Base-by-base conservation (phyloP, 2,888 invertebrate species). In the Mesorhabditis spiculigera region DNA sequence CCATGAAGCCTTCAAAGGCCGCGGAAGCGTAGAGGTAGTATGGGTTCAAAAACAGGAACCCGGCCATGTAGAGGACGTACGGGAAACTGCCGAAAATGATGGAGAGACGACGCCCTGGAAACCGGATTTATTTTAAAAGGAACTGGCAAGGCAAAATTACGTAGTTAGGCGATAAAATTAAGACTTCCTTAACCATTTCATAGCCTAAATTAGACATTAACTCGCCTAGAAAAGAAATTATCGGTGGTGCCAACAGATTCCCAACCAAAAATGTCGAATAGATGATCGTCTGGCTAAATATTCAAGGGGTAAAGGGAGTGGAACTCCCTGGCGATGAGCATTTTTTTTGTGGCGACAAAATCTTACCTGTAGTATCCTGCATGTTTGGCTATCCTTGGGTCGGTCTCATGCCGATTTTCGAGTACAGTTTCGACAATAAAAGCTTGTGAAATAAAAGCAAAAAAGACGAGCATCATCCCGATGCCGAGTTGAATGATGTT, bases 381-480 rank as follows among this genome's bases (percentile, higher is more conserved):
- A n/a, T 50, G 58, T 50, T 50, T 50, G n/a, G 10, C n/a, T 10
- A 50, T 50, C n/a, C 10, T 13, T 50, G 58, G 58, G n/a, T 50
- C 58, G 58, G 10, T 50, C 10, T 50, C 58, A 50, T 50, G 58
- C n/a, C 58, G 58, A 50, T 50, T 50, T 50, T 50, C 58, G 10
- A 50, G n/a, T 13, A 50, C 58, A 50, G 58, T 50, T 50, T 50
- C 58, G 10, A 50, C 58, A n/a, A 50, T 50, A n/a, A 50, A 50
- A 13, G 58, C 58, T 50, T 50, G 58, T 10, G 58, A 50, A 50
- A 50, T 50, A n/a, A 50, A 50, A 50, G 58, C 58, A 50, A 50
- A 50, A n/a, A 50, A 50, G n/a, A 50, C 58, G 58, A 50, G 58
- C 58, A 50, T 50, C 58, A 50, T 50, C n/a, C 58, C 58, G n/a